Percentiles rank a stretch among this genome's conserved stretches.
Conservation (phyloP, 2,797 vertebrate species). For the Sternotherus odoratus region DNA sequence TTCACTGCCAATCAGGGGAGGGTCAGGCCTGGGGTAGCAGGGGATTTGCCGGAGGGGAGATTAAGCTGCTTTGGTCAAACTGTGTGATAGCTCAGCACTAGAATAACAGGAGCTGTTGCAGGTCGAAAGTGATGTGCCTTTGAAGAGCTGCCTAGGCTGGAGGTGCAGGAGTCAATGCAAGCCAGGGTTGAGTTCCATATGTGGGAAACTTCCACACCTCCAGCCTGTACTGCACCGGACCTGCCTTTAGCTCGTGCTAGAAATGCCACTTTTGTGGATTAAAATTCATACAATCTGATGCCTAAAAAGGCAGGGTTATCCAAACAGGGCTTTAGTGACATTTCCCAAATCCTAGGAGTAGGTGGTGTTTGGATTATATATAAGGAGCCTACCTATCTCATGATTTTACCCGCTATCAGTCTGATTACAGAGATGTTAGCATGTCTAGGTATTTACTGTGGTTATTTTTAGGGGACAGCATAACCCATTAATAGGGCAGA, state of each 20-base stretch:
- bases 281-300: neutral
- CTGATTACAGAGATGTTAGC: neutral
- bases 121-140: fast-evolving
- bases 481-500: neutral
- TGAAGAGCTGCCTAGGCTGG: neutral
- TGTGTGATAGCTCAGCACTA: fast-evolving
- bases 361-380: neutral
- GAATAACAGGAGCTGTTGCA: neutral
- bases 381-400: neutral
- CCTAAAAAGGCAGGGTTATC: neutral
- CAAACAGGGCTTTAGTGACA: neutral
- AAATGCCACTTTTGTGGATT: neutral
- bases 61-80: neutral
- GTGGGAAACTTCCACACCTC: neutral
- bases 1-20: neutral
- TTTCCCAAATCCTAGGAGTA: neutral
- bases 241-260: neutral
- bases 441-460: neutral
- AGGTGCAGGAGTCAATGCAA: neutral
- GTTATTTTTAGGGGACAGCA: neutral
- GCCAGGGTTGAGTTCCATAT: neutral
- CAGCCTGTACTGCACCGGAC: neutral
- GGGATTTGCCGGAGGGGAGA: neutral
- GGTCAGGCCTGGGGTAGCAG: neutral
- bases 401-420: neutral